These are phyloP conservation scores for Epicampocera succincta DNA, from an alignment of 2,888 invertebrate species.

Conservation along the genomic window DNA sequence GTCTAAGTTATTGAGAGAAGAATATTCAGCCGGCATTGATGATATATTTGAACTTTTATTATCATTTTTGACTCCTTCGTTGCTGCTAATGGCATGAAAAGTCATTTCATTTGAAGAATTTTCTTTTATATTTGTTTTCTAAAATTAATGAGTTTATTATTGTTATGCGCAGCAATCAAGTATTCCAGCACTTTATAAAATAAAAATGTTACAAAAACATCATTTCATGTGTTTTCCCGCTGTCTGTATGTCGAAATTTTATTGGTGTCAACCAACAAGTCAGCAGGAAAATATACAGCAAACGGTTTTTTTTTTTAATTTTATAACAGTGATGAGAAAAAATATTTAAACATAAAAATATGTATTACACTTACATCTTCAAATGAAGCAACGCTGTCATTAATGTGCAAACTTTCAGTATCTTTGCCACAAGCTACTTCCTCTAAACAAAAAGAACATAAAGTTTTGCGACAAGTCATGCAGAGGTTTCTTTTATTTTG, in stretches of 20 bases:
- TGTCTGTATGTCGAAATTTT: too few relatives aligned
- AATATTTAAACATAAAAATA: neutral
- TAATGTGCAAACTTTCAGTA: slow-evolving; percentile 74
- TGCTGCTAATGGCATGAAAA: slow-evolving; percentile 48
- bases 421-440: slow-evolving; percentile 76
- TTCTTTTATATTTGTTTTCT: slow-evolving; percentile 16
- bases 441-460: slow-evolving; percentile 79
- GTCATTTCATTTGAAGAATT: slow-evolving; percentile 16
- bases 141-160: neutral
- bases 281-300: too few relatives aligned
- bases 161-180: too few relatives aligned
- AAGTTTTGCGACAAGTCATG: slow-evolving; percentile 76
- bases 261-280: too few relatives aligned
- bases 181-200: too few relatives aligned
- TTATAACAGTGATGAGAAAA: neutral
- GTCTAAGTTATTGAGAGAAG: slow-evolving; percentile 53
- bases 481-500: slow-evolving; percentile 78
- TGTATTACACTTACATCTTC: slow-evolving; percentile 38
- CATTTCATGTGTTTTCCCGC: too few relatives aligned
- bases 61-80: slow-evolving; percentile 42
- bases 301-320: too few relatives aligned
- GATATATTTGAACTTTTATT: slow-evolving; percentile 47
- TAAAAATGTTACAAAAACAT: too few relatives aligned
- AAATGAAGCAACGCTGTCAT: slow-evolving; percentile 62
- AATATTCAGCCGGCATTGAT: slow-evolving; percentile 25